Percentiles rank a stretch among this genome's conserved stretches.
Evolutionary conservation across 2,888 invertebrate species (phyloP).

Genomic region (Nesidiocoris tenuis): DNA sequence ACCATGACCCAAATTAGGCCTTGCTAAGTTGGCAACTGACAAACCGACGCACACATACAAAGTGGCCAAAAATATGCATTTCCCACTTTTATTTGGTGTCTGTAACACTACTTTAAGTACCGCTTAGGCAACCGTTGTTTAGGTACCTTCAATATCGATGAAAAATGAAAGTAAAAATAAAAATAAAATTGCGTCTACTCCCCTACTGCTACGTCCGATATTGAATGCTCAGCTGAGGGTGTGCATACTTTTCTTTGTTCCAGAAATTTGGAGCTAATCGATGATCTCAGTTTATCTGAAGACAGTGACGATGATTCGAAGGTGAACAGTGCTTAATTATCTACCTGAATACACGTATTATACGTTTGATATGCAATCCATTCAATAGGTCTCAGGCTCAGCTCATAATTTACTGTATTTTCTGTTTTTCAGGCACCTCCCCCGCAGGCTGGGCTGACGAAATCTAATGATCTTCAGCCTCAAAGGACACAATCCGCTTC

Average conservation of each 20-base stretch:
- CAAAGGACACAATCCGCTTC: constrained; percentile 29
- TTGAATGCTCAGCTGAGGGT: too few species aligned
- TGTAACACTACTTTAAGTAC: too few species aligned
- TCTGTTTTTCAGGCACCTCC: constrained; percentile 17
- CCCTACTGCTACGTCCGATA: too few species aligned
- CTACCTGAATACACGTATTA: not conserved
- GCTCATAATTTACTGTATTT: not conserved
- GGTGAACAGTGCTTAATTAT: constrained; percentile 50
- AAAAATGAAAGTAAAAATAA: too few species aligned
- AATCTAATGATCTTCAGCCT: constrained; percentile 24
- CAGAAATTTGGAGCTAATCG: not conserved
- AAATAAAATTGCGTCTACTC: too few species aligned
- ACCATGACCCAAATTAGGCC: too few species aligned
- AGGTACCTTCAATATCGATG: too few species aligned
- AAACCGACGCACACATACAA: too few species aligned
- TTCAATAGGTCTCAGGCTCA: not conserved
- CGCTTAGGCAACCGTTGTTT: too few species aligned
- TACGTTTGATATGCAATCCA: not conserved
- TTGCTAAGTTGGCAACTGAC: too few species aligned
- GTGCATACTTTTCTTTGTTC: constrained; percentile 1
- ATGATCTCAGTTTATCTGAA: constrained; percentile 70
- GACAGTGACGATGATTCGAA: constrained; percentile 73
- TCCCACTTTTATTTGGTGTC: too few species aligned
- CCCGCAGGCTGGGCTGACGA: not conserved
- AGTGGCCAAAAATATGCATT: too few species aligned